phyloP scores from a whole-genome alignment of 2,888 invertebrate species.

The Pollenia amentaria region DNA sequence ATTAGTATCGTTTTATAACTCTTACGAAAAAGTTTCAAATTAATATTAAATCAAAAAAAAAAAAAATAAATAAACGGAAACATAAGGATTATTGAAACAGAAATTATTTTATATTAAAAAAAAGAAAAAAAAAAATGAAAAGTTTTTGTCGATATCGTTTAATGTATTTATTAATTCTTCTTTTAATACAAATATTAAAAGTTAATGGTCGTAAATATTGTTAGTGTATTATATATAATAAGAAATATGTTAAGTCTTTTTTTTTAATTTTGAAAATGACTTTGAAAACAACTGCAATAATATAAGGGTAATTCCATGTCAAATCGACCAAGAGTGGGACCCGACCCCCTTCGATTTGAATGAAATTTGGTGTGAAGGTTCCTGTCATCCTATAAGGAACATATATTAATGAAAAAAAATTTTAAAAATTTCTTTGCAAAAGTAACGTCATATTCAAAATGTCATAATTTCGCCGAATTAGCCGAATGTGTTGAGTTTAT shows the following conservation, averaged over 20 bases:
- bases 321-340: too few species aligned
- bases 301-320: too few species aligned
- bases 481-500: too few species aligned
- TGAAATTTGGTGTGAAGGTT: too few species aligned
- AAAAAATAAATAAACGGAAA: background rate
- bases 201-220: background rate
- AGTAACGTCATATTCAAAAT: too few species aligned
- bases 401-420: too few species aligned
- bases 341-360: too few species aligned
- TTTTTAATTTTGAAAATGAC: background rate
- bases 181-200: background rate
- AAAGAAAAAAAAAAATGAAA: slow-evolving; percentile 17
- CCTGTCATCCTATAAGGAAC: too few species aligned
- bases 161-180: background rate
- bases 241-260: background rate
- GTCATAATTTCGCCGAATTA: too few species aligned
- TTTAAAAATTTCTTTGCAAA: too few species aligned
- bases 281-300: background rate
- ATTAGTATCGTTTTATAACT: slow-evolving; percentile 39
- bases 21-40: slow-evolving; percentile 27
- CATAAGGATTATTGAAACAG: background rate
- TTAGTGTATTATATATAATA: slow-evolving; percentile 12
- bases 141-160: background rate
- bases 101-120: background rate
- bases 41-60: background rate